Percentiles rank a stretch among this genome's conserved stretches.
Evolutionary conservation across 2,113 vertebrate species (phyloP).

Genomic region (Charina bottae): DNA sequence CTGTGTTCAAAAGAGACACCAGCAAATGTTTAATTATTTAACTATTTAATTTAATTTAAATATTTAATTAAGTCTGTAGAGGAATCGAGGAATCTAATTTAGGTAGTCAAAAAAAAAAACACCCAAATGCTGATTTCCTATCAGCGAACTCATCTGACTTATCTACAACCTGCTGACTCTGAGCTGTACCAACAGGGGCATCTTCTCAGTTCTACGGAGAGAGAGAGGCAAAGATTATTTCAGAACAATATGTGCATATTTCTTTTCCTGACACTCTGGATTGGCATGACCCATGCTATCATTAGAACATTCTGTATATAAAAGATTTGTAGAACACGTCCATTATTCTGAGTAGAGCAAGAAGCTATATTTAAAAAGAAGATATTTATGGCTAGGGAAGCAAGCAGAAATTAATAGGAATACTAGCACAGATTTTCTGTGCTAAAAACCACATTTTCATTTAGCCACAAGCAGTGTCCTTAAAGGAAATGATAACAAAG

Average conservation of each 20-base stretch:
- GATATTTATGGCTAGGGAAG: neutral
- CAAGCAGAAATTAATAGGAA: neutral
- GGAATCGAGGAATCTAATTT: neutral
- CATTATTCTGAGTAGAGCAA: slow-evolving; percentile 1
- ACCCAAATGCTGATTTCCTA: neutral
- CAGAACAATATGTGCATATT: neutral
- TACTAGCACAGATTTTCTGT: neutral
- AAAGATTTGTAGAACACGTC: neutral
- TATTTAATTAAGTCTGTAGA: neutral
- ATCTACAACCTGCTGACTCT: neutral
- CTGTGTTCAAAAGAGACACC: neutral
- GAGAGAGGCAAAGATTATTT: neutral
- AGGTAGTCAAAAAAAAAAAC: neutral
- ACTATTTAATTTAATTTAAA: no score
- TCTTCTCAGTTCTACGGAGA: neutral
- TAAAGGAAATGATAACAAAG: slow-evolving; percentile 41
- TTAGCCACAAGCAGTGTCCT: neutral
- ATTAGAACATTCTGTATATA: neutral
- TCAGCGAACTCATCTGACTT: neutral
- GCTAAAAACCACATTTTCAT: slow-evolving; percentile 21
- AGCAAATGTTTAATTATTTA: neutral
- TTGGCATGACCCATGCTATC: neutral
- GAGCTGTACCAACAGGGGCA: neutral
- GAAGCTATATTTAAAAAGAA: neutral
- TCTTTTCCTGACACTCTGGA: neutral